These are phyloP conservation scores for Heterohyrax brucei DNA, from an alignment of 2,797 vertebrate genomes.

Conservation along the genomic window DNA sequence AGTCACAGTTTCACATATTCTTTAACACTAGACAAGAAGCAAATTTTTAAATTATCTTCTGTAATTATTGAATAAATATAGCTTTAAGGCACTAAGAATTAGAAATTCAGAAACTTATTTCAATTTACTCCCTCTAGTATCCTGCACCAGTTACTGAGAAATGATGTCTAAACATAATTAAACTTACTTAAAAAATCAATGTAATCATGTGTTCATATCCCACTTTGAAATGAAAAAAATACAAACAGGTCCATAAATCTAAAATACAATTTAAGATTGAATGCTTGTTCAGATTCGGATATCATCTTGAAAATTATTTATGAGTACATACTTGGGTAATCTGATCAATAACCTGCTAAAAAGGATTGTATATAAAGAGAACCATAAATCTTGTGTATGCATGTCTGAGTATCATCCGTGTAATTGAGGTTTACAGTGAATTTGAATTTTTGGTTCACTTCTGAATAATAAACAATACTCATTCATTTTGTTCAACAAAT, in stretches of 20 bases:
- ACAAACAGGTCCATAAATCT: neutral
- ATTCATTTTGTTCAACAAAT: neutral
- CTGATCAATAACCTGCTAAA: constrained; percentile 71
- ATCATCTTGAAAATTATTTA: constrained; percentile 60
- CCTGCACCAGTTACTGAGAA: neutral
- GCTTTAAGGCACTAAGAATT: neutral
- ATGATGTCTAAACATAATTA: neutral
- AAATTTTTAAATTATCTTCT: constrained; percentile 9
- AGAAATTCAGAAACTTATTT: neutral
- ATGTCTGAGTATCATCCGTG: rapidly evolving
- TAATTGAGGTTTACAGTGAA: constrained; percentile 23
- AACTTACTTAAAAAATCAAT: constrained; percentile 5
- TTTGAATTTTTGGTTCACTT: neutral
- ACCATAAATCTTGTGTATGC: constrained; percentile 10
- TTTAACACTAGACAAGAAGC: neutral
- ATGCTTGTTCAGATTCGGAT: constrained; percentile 55
- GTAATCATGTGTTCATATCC: neutral
- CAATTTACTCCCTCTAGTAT: neutral
- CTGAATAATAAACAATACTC: neutral
- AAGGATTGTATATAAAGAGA: constrained; percentile 23
- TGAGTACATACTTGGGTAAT: constrained; percentile 38
- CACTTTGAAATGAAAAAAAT: constrained; percentile 1
- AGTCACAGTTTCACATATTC: neutral
- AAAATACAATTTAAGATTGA: neutral
- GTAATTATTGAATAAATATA: neutral